Conservation (phyloP, 2,797 vertebrate genomes). For the Xerus rutilus region DNA sequence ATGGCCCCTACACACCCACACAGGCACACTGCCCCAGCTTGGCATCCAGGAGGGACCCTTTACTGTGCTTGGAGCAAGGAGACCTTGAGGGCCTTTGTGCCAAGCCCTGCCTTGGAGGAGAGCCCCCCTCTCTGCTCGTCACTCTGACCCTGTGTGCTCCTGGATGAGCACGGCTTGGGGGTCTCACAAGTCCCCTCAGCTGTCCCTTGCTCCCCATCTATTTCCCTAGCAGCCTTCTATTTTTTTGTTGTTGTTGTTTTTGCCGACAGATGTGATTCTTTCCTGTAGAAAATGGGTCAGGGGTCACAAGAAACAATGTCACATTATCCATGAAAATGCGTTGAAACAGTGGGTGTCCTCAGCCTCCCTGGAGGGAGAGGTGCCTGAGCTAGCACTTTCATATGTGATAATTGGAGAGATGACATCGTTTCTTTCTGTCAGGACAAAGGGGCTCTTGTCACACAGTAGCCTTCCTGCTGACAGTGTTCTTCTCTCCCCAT, state of each 20-base stretch:
- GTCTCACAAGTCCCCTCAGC: background rate
- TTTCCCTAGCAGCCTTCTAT: background rate
- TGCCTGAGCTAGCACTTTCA: background rate
- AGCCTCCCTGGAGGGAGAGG: background rate
- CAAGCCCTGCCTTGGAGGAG: background rate
- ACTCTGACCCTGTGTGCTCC: background rate
- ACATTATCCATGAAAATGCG: conserved; percentile 7
- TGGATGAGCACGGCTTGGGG: accelerated
- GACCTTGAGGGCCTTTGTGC: background rate
- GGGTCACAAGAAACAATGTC: conserved; percentile 50
- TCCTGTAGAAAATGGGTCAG: background rate
- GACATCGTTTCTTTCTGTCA: background rate
- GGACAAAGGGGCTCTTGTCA: conserved; percentile 1
- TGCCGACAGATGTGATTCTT: conserved; percentile 8
- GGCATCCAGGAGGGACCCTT: background rate
- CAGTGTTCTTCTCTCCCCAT: background rate
- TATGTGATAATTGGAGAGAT: background rate
- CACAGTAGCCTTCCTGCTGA: background rate
- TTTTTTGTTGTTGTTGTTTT: background rate
- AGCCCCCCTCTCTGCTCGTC: background rate
- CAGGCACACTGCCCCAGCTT: background rate
- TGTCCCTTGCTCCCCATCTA: too few relatives aligned
- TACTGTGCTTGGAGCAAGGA: background rate
- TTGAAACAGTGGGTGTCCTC: background rate
- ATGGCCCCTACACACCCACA: background rate